Evolutionary conservation across 2,888 invertebrate genomes (phyloP).

Genomic region (Drosophila testacea): DNA sequence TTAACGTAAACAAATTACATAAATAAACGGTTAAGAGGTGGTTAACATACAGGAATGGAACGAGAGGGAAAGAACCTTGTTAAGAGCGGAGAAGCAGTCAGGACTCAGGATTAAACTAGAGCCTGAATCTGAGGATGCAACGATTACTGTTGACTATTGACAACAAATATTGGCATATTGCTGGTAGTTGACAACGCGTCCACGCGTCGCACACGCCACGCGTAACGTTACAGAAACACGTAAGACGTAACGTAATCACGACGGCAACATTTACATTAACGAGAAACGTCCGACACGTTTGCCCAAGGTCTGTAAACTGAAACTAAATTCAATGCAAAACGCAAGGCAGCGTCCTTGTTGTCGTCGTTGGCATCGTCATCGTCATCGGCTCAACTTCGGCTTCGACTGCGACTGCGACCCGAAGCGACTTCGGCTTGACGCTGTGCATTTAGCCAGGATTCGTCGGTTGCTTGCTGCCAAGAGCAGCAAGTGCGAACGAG

Average conservation of each 20-base stretch:
- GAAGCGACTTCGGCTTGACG: slow-evolving; percentile 32
- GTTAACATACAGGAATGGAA: slow-evolving; percentile 14
- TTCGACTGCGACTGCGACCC: slow-evolving; percentile 22
- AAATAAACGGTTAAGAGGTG: slow-evolving; percentile 55
- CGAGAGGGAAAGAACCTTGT: slow-evolving; percentile 59
- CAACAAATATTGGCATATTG: slow-evolving; percentile 70
- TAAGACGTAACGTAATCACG: slow-evolving; percentile 65
- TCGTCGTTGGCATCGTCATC: slow-evolving; percentile 15
- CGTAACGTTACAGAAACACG: slow-evolving; percentile 46
- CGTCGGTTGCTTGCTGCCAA: slow-evolving; percentile 66
- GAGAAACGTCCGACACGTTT: slow-evolving; percentile 73
- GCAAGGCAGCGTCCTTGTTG: slow-evolving; percentile 22
- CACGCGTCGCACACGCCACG: slow-evolving; percentile 10
- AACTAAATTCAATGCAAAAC: slow-evolving; percentile 35
- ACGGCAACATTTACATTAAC: slow-evolving; percentile 20
- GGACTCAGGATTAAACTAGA: slow-evolving; percentile 4
- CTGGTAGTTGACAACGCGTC: slow-evolving; percentile 33
- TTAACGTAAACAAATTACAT: slow-evolving; percentile 75
- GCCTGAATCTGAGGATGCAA: not conserved
- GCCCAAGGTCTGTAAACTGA: slow-evolving; percentile 83
- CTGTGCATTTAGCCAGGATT: slow-evolving; percentile 71
- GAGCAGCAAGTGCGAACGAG: slow-evolving; percentile 59
- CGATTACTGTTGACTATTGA: slow-evolving; percentile 58
- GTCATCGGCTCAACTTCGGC: slow-evolving; percentile 2
- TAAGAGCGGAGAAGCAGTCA: too few species aligned